phyloP scores from a whole-genome alignment of 2,113 vertebrate species.

The Pseudolaguvia tuberculata region DNA sequence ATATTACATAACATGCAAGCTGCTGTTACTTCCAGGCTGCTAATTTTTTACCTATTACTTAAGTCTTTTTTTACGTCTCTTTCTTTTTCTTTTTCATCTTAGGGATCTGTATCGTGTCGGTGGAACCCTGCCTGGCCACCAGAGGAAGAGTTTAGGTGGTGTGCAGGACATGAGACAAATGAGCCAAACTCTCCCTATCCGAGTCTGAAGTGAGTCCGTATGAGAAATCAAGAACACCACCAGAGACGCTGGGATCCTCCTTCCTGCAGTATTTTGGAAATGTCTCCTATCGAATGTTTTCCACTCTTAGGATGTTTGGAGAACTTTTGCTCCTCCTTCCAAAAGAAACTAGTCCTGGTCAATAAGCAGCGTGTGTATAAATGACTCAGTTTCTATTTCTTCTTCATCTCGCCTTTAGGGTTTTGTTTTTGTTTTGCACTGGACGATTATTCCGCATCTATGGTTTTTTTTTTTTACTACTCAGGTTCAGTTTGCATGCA shows the following conservation, averaged over 20 bases:
- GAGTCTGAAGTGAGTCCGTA: conserved; percentile 38
- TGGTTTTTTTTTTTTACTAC: conserved; percentile 51
- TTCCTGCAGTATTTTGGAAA: conserved; percentile 24
- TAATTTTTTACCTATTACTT: background rate
- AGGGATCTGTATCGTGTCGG: conserved; percentile 72
- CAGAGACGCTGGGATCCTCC: conserved; percentile 20
- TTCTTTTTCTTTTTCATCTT: conserved; percentile 47
- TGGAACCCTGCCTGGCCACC: conserved; percentile 72
- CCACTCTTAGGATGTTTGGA: conserved; percentile 16
- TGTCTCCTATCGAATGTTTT: conserved; percentile 3
- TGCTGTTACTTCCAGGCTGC: too few species aligned
- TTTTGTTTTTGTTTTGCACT: conserved; percentile 19
- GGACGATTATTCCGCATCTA: background rate
- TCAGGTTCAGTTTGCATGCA: conserved; percentile 78
- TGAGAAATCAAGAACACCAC: background rate
- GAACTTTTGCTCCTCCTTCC: conserved; percentile 12
- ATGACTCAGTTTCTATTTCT: conserved; percentile 19
- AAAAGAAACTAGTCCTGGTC: conserved; percentile 21
- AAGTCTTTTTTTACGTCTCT: background rate
- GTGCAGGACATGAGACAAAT: conserved; percentile 71
- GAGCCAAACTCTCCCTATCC: conserved; percentile 74
- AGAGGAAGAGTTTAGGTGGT: conserved; percentile 70
- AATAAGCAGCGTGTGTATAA: conserved; percentile 28
- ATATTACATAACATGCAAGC: too few species aligned
- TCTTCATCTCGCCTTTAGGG: conserved; percentile 16